These are phyloP conservation scores for Drosophila erecta DNA, from an alignment of 1,140 invertebrate species.

Conservation along the genomic window DNA sequence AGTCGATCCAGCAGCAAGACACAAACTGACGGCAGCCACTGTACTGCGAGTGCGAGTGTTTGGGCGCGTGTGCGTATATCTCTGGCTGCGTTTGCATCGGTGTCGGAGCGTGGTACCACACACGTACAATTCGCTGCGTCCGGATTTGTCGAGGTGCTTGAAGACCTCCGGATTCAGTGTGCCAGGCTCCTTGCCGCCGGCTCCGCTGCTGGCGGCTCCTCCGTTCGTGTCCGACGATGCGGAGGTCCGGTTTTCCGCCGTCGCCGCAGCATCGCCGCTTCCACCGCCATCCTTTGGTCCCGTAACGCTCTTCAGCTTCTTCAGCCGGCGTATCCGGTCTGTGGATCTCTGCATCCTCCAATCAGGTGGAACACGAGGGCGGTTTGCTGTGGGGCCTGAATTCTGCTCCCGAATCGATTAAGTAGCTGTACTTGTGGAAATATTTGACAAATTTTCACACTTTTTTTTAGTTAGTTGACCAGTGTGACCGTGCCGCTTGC, in stretches of 20 bases:
- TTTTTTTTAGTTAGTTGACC: constrained; percentile 34
- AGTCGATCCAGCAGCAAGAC: constrained; percentile 33
- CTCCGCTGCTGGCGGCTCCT: constrained; percentile 1
- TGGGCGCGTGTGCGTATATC: constrained; percentile 27
- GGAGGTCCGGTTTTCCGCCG: constrained; percentile 18
- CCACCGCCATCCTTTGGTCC: constrained; percentile 48
- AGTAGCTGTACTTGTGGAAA: constrained; percentile 37
- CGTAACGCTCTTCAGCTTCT: constrained; percentile 73
- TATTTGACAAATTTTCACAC: constrained; percentile 65
- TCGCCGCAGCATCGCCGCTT: constrained; percentile 11
- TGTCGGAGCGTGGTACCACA: constrained; percentile 52
- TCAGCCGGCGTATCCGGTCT: constrained; percentile 59
- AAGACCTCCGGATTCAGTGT: constrained; percentile 72
- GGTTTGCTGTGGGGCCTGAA: constrained; percentile 9
- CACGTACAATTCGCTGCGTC: constrained; percentile 78
- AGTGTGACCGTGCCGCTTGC: background rate
- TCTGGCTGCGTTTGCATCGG: constrained; percentile 18
- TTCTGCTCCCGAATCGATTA: constrained; percentile 4
- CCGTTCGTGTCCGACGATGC: constrained; percentile 47
- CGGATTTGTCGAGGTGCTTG: constrained; percentile 79
- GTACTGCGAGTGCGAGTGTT: constrained; percentile 23
- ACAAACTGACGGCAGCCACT: constrained; percentile 35
- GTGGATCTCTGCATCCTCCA: constrained; percentile 14
- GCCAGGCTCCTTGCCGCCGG: background rate
- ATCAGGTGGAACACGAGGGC: constrained; percentile 21